Conservation (phyloP, 2,113 vertebrate genomes). For the Motacilla alba region DNA sequence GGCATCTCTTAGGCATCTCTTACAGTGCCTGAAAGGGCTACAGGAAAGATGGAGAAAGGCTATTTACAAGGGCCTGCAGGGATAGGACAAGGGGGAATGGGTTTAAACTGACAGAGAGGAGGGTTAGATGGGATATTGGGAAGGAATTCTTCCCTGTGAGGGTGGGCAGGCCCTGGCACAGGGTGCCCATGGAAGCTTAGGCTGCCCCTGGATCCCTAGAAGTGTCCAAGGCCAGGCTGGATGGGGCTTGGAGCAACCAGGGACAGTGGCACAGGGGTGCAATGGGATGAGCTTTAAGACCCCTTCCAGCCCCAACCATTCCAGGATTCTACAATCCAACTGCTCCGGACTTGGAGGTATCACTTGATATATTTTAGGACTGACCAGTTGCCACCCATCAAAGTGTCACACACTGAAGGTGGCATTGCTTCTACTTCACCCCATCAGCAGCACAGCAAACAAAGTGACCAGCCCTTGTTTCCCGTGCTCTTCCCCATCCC, state of each 20-base stretch:
- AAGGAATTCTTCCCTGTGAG: accelerated
- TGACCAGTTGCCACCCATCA: background rate
- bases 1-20: background rate
- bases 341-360: background rate
- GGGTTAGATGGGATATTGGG: background rate
- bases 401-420: background rate
- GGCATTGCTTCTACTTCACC: background rate
- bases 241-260: accelerated
- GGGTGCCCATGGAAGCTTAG: background rate
- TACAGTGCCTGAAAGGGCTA: background rate
- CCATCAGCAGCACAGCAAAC: background rate
- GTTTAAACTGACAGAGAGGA: background rate
- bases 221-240: background rate
- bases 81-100: background rate
- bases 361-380: background rate
- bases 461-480: background rate
- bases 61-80: background rate
- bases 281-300: background rate
- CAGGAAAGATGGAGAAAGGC: background rate
- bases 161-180: accelerated
- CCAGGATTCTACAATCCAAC: background rate
- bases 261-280: accelerated
- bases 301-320: background rate
- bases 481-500: background rate
- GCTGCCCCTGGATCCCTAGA: background rate